Percentiles rank a stretch among this genome's conserved stretches.
phyloP scores from a whole-genome alignment of 92 coral and sea anemone genomes.

The Metridium senile region DNA sequence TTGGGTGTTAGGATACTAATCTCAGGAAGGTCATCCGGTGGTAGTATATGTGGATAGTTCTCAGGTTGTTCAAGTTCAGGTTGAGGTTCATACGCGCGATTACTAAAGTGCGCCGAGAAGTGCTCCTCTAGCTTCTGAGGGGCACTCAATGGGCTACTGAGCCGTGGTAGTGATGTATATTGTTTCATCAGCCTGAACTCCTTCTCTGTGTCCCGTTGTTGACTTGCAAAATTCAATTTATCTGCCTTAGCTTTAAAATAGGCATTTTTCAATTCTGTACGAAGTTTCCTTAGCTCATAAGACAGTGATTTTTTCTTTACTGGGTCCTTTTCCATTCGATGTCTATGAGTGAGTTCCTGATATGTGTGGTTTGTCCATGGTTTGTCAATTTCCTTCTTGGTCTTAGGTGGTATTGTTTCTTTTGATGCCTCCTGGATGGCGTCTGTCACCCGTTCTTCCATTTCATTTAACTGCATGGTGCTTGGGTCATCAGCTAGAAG shows the following conservation, averaged over 20 bases:
- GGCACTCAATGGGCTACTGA: background rate
- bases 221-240: constrained; percentile 22
- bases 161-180: background rate
- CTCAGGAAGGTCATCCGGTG: constrained; percentile 13
- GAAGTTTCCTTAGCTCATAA: background rate
- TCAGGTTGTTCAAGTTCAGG: constrained; percentile 35
- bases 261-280: constrained; percentile 4
- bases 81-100: constrained; percentile 5
- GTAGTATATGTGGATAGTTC: constrained; percentile 19
- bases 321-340: background rate
- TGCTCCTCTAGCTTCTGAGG: constrained; percentile 16
- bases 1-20: background rate
- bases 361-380: constrained; percentile 12
- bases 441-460: too few species aligned
- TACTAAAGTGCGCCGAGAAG: constrained; percentile 9
- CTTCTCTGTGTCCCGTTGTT: constrained; percentile 10
- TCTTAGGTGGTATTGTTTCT: constrained; percentile 8
- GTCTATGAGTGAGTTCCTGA: background rate
- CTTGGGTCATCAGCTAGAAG: background rate
- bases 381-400: background rate
- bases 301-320: constrained; percentile 1
- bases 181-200: constrained; percentile 19
- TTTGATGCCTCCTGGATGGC: constrained; percentile 15
- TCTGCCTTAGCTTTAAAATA: constrained; percentile 18
- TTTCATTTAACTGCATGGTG: background rate